Conservation (phyloP, 2,113 vertebrate species). For the Myiopsitta monachus region DNA sequence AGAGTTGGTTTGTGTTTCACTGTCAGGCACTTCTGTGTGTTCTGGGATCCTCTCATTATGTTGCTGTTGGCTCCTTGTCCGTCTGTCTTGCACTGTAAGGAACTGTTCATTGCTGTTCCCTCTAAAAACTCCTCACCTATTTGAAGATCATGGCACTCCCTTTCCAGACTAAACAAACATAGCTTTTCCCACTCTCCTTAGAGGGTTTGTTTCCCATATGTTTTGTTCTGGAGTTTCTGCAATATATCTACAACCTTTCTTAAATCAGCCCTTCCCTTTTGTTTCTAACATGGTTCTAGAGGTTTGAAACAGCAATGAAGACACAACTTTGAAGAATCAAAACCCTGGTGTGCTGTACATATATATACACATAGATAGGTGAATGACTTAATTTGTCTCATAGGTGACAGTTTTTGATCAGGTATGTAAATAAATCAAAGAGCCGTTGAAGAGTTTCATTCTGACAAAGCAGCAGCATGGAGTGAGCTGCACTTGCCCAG, state of each 20-base stretch:
- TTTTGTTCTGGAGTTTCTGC: not conserved
- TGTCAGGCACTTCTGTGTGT: not conserved
- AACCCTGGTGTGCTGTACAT: not conserved
- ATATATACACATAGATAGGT: not conserved
- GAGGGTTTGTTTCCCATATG: not conserved
- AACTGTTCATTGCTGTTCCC: not conserved
- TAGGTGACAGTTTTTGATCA: not conserved
- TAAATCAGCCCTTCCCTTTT: not conserved
- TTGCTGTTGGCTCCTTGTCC: not conserved
- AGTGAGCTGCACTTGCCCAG: not conserved
- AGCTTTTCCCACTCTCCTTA: not conserved
- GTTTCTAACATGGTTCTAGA: not conserved
- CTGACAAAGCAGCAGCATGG: not conserved
- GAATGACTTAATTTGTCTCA: not conserved
- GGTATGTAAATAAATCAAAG: not conserved
- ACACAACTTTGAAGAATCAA: not conserved
- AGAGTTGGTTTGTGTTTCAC: not conserved
- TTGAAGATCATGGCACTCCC: not conserved
- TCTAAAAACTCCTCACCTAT: not conserved
- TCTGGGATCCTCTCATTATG: not conserved
- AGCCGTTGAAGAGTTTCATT: not conserved
- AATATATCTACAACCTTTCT: not conserved
- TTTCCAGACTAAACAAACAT: not conserved
- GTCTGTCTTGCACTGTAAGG: not conserved
- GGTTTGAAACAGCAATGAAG: not conserved